A percentile compares a stretch with the other conserved stretches of the same genome.
Evolutionary conservation across 1,140 invertebrate genomes (phyloP).

Genomic region (Patella vulgata): DNA sequence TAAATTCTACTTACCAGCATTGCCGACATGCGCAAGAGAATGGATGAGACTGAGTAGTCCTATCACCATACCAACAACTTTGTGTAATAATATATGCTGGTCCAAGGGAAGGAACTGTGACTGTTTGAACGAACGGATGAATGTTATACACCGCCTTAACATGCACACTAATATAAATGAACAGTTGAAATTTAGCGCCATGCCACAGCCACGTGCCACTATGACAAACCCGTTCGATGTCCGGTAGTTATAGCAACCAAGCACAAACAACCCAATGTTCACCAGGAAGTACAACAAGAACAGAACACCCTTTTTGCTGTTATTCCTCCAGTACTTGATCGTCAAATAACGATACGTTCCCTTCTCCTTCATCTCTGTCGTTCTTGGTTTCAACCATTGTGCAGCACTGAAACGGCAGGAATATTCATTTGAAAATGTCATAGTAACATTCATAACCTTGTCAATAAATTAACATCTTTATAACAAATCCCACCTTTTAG

Average conservation of each 20-base stretch:
- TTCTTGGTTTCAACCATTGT: slow-evolving; percentile 50
- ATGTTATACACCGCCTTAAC: slow-evolving; percentile 86
- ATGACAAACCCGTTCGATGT: neutral
- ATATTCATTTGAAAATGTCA: too few species aligned
- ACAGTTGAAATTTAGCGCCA: slow-evolving; percentile 90
- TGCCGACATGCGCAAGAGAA: slow-evolving; percentile 84
- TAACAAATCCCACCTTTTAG: too few species aligned
- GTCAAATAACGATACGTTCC: slow-evolving; percentile 6
- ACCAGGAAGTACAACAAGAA: too few species aligned
- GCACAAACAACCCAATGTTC: too few species aligned
- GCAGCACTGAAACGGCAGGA: slow-evolving; percentile 45
- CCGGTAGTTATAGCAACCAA: too few species aligned
- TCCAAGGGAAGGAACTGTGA: slow-evolving; percentile 83
- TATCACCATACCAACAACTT: slow-evolving; percentile 85
- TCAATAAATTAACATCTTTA: too few species aligned
- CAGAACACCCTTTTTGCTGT: too few species aligned
- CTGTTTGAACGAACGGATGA: slow-evolving; percentile 80
- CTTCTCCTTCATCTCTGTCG: slow-evolving; percentile 17
- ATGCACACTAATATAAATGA: slow-evolving; percentile 88
- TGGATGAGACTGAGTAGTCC: slow-evolving; percentile 80
- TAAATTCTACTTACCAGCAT: slow-evolving; percentile 87
- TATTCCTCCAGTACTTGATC: slow-evolving; percentile 4
- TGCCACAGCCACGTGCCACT: slow-evolving; percentile 28
- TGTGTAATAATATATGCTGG: slow-evolving; percentile 93
- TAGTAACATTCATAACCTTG: too few species aligned